These are phyloP conservation scores for Narcine bancroftii DNA, from an alignment of 2,113 vertebrate genomes.

Conservation along the genomic window DNA sequence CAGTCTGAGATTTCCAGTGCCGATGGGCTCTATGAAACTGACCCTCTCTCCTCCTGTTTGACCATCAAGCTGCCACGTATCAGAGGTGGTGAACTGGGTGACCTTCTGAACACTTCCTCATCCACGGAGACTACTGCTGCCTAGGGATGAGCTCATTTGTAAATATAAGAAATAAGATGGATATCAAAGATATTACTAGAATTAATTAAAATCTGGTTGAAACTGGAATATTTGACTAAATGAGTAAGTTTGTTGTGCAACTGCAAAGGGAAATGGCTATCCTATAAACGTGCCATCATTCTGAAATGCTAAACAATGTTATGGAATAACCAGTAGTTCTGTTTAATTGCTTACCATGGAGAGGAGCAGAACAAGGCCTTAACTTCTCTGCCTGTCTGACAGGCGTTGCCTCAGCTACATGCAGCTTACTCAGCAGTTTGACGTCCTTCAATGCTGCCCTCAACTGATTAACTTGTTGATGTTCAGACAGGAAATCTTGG, in stretches of 20 bases:
- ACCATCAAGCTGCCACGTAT: neutral
- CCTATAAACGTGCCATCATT: neutral
- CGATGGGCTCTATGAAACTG: neutral
- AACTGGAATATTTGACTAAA: neutral
- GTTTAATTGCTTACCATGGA: conserved; percentile 14
- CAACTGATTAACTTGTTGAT: conserved; percentile 44
- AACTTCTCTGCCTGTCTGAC: conserved; percentile 14
- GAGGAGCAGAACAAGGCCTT: conserved; percentile 17
- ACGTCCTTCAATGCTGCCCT: conserved; percentile 52
- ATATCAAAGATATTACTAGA: neutral
- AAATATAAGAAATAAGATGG: too few relatives aligned
- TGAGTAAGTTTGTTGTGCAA: neutral
- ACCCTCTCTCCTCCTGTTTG: neutral
- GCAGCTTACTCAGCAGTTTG: conserved; percentile 54
- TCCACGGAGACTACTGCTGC: neutral
- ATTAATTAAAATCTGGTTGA: neutral
- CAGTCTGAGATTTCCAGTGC: neutral
- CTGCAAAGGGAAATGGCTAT: neutral
- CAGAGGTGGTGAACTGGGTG: neutral
- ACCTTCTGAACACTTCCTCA: neutral
- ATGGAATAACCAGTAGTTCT: neutral
- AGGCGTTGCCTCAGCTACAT: conserved; percentile 42
- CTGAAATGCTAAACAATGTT: conserved; percentile 8
- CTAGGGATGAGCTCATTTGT: neutral
- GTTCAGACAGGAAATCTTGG: conserved; percentile 42